phyloP scores from a whole-genome alignment of 2,113 vertebrate genomes.

The Zapus hudsonius region DNA sequence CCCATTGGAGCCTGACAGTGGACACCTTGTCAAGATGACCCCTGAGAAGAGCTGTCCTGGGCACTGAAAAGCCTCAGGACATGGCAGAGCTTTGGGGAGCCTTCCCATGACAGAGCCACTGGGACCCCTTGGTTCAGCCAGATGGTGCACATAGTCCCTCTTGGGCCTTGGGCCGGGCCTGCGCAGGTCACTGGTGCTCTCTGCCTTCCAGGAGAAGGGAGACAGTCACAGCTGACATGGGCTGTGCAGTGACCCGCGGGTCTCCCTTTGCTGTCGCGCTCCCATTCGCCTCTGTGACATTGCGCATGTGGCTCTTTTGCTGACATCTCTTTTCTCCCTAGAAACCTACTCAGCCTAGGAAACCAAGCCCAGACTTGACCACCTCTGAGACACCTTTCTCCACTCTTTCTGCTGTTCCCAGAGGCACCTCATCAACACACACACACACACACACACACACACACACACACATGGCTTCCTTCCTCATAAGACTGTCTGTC shows the following conservation, averaged over 20 bases:
- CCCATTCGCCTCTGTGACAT: not conserved
- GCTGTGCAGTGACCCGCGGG: not conserved
- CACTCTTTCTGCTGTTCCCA: not conserved
- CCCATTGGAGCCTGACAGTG: not conserved
- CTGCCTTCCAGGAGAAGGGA: not conserved
- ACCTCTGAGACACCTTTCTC: not conserved
- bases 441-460: not conserved
- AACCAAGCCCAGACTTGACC: not conserved
- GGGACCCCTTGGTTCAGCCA: not conserved
- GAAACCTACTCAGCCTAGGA: not conserved
- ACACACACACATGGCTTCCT: not conserved
- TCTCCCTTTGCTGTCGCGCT: not conserved
- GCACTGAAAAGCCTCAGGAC: not conserved
- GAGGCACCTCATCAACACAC: too few species aligned
- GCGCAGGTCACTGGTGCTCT: too few species aligned
- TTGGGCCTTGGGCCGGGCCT: rapidly evolving
- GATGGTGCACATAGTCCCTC: not conserved
- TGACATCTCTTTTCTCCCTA: not conserved
- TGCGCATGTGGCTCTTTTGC: too few species aligned
- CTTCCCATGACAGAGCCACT: not conserved
- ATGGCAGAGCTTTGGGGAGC: not conserved
- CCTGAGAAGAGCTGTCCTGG: not conserved
- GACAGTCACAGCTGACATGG: not conserved
- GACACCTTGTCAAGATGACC: not conserved
- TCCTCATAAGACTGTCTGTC: not conserved